These are phyloP conservation scores for Leptinotarsa defecta DNA, from an alignment of 1,140 invertebrate genomes.

Conservation along the genomic window DNA sequence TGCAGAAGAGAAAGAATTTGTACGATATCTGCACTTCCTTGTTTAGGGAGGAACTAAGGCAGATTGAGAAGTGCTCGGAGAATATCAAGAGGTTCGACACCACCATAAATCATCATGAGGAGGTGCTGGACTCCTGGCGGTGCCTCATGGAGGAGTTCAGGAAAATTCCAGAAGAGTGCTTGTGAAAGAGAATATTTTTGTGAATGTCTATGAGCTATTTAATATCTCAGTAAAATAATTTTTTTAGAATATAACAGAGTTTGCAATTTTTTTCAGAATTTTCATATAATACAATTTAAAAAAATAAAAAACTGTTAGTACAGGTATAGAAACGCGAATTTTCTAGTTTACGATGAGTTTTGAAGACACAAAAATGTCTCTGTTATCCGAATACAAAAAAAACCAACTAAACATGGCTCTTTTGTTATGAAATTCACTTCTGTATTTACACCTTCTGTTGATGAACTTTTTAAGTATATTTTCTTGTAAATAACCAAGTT, in stretches of 20 bases:
- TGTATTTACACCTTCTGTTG: too few species aligned
- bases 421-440: too few species aligned
- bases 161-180: slow-evolving; percentile 25
- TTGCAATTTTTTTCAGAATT: too few species aligned
- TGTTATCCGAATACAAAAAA: too few species aligned
- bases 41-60: slow-evolving; percentile 1
- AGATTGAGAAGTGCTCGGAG: slow-evolving; percentile 14
- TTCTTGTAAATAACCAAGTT: too few species aligned
- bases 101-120: slow-evolving; percentile 15
- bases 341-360: too few species aligned
- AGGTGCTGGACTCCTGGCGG: slow-evolving; percentile 23
- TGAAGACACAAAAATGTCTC: too few species aligned
- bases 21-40: slow-evolving; percentile 13
- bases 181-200: not conserved
- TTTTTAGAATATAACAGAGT: not conserved
- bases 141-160: slow-evolving; percentile 19
- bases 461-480: too few species aligned
- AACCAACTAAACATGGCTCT: too few species aligned
- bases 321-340: too few species aligned
- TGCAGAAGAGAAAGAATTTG: slow-evolving; percentile 13
- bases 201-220: slow-evolving; percentile 1
- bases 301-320: too few species aligned
- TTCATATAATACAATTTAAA: too few species aligned
- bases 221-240: not conserved
- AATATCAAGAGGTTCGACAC: slow-evolving; percentile 7